Evolutionary conservation across 2,888 invertebrate species (phyloP).

Genomic region (Pogonocherus hispidulus): DNA sequence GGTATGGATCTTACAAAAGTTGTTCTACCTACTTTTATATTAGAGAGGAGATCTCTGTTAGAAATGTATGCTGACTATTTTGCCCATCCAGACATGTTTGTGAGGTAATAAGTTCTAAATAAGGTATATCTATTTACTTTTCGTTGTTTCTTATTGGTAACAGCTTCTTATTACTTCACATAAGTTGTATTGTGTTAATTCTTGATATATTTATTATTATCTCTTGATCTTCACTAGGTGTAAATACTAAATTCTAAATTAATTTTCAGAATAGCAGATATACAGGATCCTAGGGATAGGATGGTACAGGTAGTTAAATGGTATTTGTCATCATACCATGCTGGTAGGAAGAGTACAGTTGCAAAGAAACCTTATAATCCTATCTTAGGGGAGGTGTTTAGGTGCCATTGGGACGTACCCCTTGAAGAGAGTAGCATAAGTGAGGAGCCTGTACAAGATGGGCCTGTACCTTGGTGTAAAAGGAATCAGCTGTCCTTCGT

Average conservation of each 20-base stretch:
- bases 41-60: slow-evolving; percentile 95
- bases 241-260: too few relatives aligned
- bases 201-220: too few relatives aligned
- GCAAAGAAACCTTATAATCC: slow-evolving; percentile 99
- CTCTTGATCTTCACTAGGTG: too few relatives aligned
- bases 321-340: slow-evolving; percentile 99
- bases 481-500: slow-evolving; percentile 92
- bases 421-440: slow-evolving; percentile 37
- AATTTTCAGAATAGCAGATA: slow-evolving; percentile 85
- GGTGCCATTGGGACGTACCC: slow-evolving; percentile 86
- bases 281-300: slow-evolving; percentile 86
- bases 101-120: slow-evolving; percentile 77
- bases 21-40: slow-evolving; percentile 97
- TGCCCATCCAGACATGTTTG: slow-evolving; percentile 98
- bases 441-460: slow-evolving; percentile 78
- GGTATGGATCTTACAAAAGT: slow-evolving; percentile 99
- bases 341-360: slow-evolving; percentile 95
- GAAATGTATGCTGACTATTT: slow-evolving; percentile 99
- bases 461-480: slow-evolving; percentile 93
- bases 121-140: too few relatives aligned
- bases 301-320: slow-evolving; percentile 96
- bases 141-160: too few relatives aligned
- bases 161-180: too few relatives aligned
- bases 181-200: too few relatives aligned
- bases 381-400: slow-evolving; percentile 95